Conservation (phyloP, 2,888 invertebrate genomes). For the Macaria liturata region DNA sequence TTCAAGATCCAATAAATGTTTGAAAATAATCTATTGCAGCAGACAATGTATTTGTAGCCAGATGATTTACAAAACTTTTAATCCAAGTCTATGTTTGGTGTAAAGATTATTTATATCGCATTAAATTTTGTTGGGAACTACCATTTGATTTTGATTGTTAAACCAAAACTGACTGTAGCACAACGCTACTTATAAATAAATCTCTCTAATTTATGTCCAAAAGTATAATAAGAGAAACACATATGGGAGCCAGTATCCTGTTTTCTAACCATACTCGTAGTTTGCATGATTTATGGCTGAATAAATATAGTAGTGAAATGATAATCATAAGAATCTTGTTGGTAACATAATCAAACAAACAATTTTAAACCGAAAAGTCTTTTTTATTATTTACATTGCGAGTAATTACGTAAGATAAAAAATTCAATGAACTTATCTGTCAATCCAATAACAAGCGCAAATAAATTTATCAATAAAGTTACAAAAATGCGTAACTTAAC, state of each 20-base stretch:
- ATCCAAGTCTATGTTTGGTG: conserved; percentile 4
- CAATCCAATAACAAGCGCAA: no score
- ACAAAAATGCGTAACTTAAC: no score
- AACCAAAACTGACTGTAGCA: conserved; percentile 36
- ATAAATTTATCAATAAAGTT: no score
- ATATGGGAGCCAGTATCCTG: conserved; percentile 64
- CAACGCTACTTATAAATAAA: conserved; percentile 65
- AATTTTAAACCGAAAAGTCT: no score
- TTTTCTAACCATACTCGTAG: conserved; percentile 57
- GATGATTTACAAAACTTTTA: background rate
- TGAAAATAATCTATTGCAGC: background rate
- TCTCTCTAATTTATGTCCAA: conserved; percentile 78
- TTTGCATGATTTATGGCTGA: conserved; percentile 65
- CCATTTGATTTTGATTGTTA: conserved; percentile 43
- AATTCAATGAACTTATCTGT: no score
- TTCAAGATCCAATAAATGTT: no score
- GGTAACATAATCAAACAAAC: no score
- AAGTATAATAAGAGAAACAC: conserved; percentile 81
- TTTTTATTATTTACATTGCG: no score
- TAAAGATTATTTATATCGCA: conserved; percentile 34
- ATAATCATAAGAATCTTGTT: background rate
- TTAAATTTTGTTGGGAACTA: conserved; percentile 45
- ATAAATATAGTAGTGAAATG: background rate
- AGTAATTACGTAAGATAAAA: no score
- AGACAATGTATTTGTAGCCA: background rate